Percentiles rank a stretch among this genome's conserved stretches.
These are phyloP conservation scores for Cordylochernes scorpioides DNA, from an alignment of 2,888 invertebrate genomes.

Conservation along the genomic window DNA sequence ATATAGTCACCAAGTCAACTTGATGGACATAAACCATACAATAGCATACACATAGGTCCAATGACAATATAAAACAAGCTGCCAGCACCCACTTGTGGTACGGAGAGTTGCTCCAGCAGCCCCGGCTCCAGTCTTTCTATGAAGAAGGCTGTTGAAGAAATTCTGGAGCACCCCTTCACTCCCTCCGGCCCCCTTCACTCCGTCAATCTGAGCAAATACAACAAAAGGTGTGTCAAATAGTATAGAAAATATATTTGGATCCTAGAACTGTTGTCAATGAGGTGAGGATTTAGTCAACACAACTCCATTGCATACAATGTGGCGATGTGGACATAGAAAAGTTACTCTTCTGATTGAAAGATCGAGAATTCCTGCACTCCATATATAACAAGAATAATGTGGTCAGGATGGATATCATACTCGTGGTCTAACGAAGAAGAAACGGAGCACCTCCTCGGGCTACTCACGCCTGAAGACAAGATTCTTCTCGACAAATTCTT, in stretches of 20 bases:
- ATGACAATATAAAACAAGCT: not conserved
- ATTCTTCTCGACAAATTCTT: no score
- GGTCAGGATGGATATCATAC: no score
- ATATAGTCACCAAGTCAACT: not conserved
- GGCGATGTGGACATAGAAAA: no score
- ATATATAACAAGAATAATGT: no score
- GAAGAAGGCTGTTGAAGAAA: conserved; percentile 84
- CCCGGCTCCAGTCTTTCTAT: conserved; percentile 12
- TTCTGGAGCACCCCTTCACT: conserved; percentile 83
- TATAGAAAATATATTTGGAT: not conserved
- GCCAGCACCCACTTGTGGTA: conserved; percentile 4
- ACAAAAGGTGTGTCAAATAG: not conserved
- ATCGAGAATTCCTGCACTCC: no score
- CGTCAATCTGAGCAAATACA: conserved; percentile 33
- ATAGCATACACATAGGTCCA: not conserved
- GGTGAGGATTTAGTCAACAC: not conserved
- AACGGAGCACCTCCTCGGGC: no score
- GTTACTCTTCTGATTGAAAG: no score
- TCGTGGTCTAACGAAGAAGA: no score
- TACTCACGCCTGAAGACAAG: no score
- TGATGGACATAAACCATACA: not conserved
- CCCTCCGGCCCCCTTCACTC: conserved; percentile 45
- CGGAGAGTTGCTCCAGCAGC: conserved; percentile 3
- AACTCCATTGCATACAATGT: no score
- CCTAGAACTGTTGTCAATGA: not conserved